These are phyloP conservation scores for Rhombomys opimus DNA, from an alignment of 2,113 vertebrate genomes.

Conservation along the genomic window DNA sequence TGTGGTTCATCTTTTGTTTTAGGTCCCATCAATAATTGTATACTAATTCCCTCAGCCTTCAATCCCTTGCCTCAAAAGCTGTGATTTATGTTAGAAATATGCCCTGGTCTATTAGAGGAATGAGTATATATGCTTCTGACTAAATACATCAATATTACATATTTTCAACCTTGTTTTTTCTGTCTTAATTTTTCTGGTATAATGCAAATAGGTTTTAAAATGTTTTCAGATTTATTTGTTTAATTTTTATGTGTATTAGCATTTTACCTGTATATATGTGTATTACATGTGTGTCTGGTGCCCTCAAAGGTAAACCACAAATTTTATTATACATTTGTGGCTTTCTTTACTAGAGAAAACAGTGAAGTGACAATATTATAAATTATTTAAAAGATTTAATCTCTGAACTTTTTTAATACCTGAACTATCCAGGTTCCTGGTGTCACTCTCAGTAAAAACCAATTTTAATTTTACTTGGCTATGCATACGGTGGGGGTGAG, in stretches of 20 bases:
- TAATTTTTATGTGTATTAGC: not conserved
- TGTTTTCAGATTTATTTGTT: not conserved
- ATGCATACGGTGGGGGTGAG: not conserved
- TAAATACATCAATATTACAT: constrained; percentile 1
- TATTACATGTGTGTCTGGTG: not conserved
- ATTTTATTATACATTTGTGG: not conserved
- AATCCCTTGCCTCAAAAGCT: not conserved
- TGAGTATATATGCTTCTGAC: constrained; percentile 11
- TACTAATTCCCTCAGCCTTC: not conserved
- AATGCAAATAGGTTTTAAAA: not conserved
- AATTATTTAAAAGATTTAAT: constrained; percentile 53
- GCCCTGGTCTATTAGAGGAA: not conserved
- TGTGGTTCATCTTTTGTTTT: not conserved
- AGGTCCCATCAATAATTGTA: not conserved
- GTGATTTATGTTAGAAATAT: constrained; percentile 36
- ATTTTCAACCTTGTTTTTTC: constrained; percentile 31
- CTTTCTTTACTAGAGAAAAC: constrained; percentile 54
- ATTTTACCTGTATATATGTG: not conserved
- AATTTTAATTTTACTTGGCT: constrained; percentile 36
- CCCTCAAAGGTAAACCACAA: not conserved
- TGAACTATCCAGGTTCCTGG: not conserved
- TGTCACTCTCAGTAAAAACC: not conserved
- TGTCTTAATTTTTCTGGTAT: constrained; percentile 16
- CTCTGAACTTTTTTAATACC: constrained; percentile 15
- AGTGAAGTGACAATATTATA: constrained; percentile 12